Evolutionary conservation across 2,888 invertebrate genomes (phyloP), one percentile per base, ranked within the genome.

Genomic region (Amblyjoppa proteus): DNA sequence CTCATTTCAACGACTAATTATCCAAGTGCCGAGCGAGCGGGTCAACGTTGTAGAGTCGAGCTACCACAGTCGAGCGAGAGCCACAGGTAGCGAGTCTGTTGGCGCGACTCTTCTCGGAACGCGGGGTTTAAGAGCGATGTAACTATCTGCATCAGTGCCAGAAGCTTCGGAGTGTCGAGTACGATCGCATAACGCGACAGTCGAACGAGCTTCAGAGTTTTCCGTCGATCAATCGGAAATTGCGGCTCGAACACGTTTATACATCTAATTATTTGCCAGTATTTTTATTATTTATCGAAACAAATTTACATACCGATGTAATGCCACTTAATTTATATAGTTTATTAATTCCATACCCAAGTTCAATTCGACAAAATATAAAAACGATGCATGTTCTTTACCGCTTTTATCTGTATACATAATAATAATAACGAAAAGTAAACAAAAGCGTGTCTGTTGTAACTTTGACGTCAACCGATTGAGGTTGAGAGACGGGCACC

Each of bases 1-100:
- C 87, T 88, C 87, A 90, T 90, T 89, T 83, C 64, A 79, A 76
- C 76, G 74, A 82, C 86, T 88, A 89, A 89, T 89, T 88, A 87
- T 76, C 80, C 64, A 49, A 64, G 68, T 51, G 41, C 78, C 20
- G 28, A 68, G 38, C 51, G 61, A 49, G 56, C 45, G 64, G 64
- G 64, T 73, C 41, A 58, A 38, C 41, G 58, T 28, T 73, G 56
- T 41, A 73, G 58, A 38, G 38, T 38, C 38, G n/a, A 38, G 31
- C 25, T 31, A 34, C 7, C 11, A 56, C 56, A 73, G 71, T 28
- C 38, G 38, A 58, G 49, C 58, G 73, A 49, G 66, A 76, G 66
- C 64, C 64, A 76, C 64, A 76, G 76, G 66, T 51, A 76, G 76
- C 64, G 64, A n/a, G 64, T 31, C 74, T 31, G 41, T 73, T 38